A percentile compares a stretch with the other conserved stretches of the same genome.
These are phyloP conservation scores for Chrysotoxum bicinctum DNA, from an alignment of 2,888 invertebrate species.

Conservation along the genomic window DNA sequence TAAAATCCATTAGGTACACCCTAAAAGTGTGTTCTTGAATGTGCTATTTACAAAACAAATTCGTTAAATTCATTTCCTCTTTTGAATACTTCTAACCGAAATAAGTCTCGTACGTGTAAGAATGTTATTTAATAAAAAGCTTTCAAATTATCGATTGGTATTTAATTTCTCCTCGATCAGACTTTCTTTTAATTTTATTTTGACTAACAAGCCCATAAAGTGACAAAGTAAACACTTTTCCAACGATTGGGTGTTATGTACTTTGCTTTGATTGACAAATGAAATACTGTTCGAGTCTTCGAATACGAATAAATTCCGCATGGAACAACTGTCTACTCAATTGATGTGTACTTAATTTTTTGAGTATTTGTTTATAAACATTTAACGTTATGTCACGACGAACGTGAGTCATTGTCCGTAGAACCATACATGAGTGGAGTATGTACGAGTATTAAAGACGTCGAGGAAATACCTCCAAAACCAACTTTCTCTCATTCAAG, in stretches of 20 bases:
- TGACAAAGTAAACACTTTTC: constrained; percentile 25
- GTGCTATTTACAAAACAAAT: no score
- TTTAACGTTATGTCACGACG: neutral
- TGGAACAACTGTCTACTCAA: neutral
- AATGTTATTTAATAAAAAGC: constrained; percentile 20
- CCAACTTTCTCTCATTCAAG: constrained; percentile 47
- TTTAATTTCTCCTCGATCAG: constrained; percentile 49
- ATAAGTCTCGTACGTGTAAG: neutral
- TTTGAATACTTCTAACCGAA: neutral
- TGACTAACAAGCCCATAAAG: constrained; percentile 47
- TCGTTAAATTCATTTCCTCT: no score
- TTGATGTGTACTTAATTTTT: neutral
- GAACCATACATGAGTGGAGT: neutral
- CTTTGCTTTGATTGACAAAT: constrained; percentile 7
- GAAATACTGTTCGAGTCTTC: neutral
- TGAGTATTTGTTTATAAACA: constrained; percentile 2
- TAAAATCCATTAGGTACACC: no score
- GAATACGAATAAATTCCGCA: neutral
- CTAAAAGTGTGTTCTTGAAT: no score
- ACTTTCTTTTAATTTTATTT: constrained; percentile 56
- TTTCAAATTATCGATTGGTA: constrained; percentile 37
- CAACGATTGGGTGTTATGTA: constrained; percentile 38
- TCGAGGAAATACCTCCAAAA: neutral
- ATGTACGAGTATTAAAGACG: no score
- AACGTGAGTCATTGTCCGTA: neutral